phyloP scores from a whole-genome alignment of 1,140 invertebrate genomes.

The Cecropterus lyciades region DNA sequence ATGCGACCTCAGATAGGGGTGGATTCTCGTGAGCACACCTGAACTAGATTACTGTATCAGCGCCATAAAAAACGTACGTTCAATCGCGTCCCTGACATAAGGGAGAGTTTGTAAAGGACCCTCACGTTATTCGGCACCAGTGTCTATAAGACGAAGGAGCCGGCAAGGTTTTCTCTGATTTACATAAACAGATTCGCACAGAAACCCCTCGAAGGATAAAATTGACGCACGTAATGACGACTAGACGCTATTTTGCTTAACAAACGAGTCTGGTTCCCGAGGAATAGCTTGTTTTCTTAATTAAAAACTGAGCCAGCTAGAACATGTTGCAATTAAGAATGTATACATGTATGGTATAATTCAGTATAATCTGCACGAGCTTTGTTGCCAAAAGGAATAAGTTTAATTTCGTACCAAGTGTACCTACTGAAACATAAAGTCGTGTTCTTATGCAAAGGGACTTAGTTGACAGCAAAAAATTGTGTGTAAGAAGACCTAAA shows the following conservation, averaged over 20 bases:
- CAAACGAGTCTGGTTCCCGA: constrained; percentile 24
- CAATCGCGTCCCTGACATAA: constrained; percentile 49
- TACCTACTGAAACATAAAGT: no score
- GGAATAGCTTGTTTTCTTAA: constrained; percentile 30
- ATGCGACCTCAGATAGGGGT: constrained; percentile 71
- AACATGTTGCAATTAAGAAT: constrained; percentile 4
- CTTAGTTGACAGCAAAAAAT: no score
- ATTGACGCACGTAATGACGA: constrained; percentile 40
- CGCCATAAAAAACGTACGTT: constrained; percentile 63
- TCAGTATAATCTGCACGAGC: constrained; percentile 1
- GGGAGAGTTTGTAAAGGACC: constrained; percentile 50
- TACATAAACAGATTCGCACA: constrained; percentile 67
- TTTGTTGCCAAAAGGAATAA: background rate
- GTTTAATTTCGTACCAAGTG: background rate
- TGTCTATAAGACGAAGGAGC: constrained; percentile 58
- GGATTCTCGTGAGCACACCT: constrained; percentile 69
- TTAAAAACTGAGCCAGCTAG: constrained; percentile 25
- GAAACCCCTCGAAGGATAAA: constrained; percentile 40
- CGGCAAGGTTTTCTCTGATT: constrained; percentile 59
- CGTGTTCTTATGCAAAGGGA: no score
- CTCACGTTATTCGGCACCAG: constrained; percentile 54
- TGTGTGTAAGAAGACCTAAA: no score
- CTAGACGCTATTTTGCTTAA: constrained; percentile 41
- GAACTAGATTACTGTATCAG: constrained; percentile 68
- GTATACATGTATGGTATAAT: background rate